phyloP scores from a whole-genome alignment of 2,113 vertebrate genomes.

The Brachyhypopomus gauderio region DNA sequence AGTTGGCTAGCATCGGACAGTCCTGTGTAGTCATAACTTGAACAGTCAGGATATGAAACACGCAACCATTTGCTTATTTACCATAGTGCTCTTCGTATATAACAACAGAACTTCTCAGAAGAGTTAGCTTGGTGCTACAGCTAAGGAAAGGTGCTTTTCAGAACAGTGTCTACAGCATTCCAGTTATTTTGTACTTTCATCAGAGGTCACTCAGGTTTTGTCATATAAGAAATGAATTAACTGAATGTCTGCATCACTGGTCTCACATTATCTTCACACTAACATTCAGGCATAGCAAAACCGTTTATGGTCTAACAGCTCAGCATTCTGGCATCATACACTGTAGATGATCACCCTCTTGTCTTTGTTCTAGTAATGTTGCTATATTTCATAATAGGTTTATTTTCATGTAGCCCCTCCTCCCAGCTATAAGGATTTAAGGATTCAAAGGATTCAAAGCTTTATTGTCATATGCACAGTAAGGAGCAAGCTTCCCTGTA shows the following conservation, averaged over 20 bases:
- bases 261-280: background rate
- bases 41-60: background rate
- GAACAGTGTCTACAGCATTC: conserved; percentile 62
- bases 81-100: background rate
- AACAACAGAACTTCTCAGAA: conserved; percentile 48
- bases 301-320: background rate
- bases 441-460: too few relatives aligned
- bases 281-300: background rate
- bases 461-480: too few relatives aligned
- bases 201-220: conserved; percentile 57
- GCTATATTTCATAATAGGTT: conserved; percentile 29
- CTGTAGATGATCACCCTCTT: background rate
- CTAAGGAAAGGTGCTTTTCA: conserved; percentile 43
- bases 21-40: background rate
- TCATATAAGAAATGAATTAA: conserved; percentile 38
- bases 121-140: conserved; percentile 45
- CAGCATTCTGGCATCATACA: background rate
- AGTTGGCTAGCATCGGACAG: background rate
- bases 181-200: conserved; percentile 59
- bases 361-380: conserved; percentile 18
- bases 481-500: too few relatives aligned
- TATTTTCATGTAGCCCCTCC: background rate
- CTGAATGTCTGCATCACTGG: conserved; percentile 27
- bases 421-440: too few relatives aligned
- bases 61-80: background rate